These are phyloP conservation scores for Platycnemis pennipes DNA, from an alignment of 2,888 invertebrate genomes.

Conservation along the genomic window DNA sequence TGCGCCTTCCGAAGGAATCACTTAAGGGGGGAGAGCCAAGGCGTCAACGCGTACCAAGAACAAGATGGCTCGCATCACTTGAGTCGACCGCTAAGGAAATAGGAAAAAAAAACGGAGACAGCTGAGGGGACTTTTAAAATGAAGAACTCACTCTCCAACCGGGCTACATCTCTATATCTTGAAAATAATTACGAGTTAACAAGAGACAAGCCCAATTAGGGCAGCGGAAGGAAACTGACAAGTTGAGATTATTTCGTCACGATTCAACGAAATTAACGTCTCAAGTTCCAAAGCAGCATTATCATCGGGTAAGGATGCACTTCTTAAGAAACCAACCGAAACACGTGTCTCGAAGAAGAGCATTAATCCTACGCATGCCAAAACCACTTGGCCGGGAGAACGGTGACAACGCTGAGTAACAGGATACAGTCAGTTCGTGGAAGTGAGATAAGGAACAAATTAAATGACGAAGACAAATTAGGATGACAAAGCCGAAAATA, in stretches of 20 bases:
- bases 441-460: too few species aligned
- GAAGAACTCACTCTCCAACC: background rate
- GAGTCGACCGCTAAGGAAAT: background rate
- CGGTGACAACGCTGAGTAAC: background rate
- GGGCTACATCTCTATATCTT: background rate
- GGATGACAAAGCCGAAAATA: too few species aligned
- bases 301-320: background rate
- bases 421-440: too few species aligned
- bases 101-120: background rate
- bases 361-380: background rate
- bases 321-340: background rate
- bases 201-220: background rate
- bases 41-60: background rate
- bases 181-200: background rate
- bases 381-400: too few species aligned
- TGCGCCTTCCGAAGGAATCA: background rate
- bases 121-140: background rate
- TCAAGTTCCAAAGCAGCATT: background rate
- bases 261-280: background rate
- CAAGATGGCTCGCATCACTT: background rate
- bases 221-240: background rate
- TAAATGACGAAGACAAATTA: too few species aligned
- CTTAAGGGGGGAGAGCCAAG: background rate
- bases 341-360: background rate
- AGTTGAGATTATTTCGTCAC: background rate